Evolutionary conservation across 2,113 vertebrate genomes (phyloP).

Genomic region (Protobothrops mucrosquamatus): DNA sequence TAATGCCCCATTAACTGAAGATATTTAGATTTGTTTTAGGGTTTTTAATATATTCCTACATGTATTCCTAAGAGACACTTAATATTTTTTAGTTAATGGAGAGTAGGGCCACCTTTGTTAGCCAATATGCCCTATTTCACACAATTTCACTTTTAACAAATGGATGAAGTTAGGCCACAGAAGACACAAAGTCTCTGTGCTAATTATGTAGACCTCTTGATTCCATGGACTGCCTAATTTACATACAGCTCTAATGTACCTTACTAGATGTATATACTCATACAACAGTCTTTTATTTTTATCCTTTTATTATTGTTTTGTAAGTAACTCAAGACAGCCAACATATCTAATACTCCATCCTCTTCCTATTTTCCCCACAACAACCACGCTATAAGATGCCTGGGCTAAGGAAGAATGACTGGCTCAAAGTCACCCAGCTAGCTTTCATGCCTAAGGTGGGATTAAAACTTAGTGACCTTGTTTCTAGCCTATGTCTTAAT

Average conservation of each 20-base stretch:
- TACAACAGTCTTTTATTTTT: neutral
- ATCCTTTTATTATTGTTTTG: neutral
- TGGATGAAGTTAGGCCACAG: neutral
- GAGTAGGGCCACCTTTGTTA: neutral
- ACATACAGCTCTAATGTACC: neutral
- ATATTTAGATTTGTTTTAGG: neutral
- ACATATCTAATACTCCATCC: neutral
- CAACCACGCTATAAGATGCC: neutral
- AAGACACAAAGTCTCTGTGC: neutral
- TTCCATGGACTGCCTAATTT: neutral
- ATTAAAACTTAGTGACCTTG: neutral
- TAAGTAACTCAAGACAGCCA: neutral
- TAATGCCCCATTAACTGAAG: neutral
- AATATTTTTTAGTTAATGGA: neutral
- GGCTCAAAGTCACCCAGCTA: neutral
- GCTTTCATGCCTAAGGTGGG: neutral
- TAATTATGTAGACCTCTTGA: neutral
- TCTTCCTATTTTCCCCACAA: neutral
- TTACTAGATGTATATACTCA: neutral
- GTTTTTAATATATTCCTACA: neutral
- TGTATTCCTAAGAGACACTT: neutral
- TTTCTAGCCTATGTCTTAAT: neutral
- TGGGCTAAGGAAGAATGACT: neutral
- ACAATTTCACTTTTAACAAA: neutral
- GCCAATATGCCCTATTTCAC: neutral